phyloP scores from a whole-genome alignment of 2,888 invertebrate species.

The Rhabditoides inermis region DNA sequence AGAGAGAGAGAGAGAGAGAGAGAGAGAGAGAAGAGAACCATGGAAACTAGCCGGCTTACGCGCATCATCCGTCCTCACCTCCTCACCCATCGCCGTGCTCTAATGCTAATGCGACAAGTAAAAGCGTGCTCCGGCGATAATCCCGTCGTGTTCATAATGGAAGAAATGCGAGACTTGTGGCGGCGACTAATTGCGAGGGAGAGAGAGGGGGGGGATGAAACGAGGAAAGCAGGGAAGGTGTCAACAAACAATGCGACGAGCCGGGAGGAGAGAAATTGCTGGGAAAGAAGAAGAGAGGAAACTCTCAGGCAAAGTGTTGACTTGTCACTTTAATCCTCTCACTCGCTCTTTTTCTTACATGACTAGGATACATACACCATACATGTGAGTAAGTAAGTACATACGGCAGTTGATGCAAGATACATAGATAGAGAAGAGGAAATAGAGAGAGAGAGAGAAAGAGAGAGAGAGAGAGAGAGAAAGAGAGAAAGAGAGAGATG shows the following conservation, averaged over 20 bases:
- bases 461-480: background rate
- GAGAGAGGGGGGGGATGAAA: background rate
- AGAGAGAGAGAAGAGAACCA: background rate
- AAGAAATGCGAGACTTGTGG: too few relatives aligned
- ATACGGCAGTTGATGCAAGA: background rate
- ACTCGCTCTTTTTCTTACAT: too few relatives aligned
- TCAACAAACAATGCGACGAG: conserved; percentile 1
- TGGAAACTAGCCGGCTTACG: too few relatives aligned
- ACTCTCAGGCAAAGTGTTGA: too few relatives aligned
- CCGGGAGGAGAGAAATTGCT: background rate
- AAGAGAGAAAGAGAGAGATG: background rate
- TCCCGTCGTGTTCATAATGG: too few relatives aligned
- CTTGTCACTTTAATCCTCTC: too few relatives aligned
- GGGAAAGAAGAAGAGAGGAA: background rate
- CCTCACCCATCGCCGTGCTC: too few relatives aligned
- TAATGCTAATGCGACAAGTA: too few relatives aligned
- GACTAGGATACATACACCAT: background rate
- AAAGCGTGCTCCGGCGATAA: too few relatives aligned
- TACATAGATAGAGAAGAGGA: background rate
- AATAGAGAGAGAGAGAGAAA: background rate
- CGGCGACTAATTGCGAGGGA: background rate
- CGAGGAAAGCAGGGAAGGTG: background rate
- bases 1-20: background rate
- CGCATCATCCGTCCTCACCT: too few relatives aligned
- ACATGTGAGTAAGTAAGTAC: background rate